Base-by-base conservation (phyloP, 1,140 invertebrate genomes). In the Pseudomyrmex pallidus region DNA sequence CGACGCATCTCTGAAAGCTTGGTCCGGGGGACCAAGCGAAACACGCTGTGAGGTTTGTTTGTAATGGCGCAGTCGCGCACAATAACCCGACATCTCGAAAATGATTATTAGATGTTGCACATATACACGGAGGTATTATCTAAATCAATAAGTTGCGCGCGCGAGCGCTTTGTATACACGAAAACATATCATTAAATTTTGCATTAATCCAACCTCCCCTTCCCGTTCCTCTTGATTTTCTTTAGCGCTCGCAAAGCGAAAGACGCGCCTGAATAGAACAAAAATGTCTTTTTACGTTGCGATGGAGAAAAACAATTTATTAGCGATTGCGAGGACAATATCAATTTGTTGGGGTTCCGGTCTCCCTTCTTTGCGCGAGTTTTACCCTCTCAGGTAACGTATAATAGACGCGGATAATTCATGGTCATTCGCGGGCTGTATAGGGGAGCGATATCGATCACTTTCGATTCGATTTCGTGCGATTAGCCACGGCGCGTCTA, bases 381-480 rank as follows among this genome's bases (percentile, higher is more conserved):
- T 20, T 85, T 74, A 50, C 48, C 67, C 25, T 83, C 84, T 83
- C 84, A 35, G 25, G 64, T 67, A 82, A 77, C 63, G 35, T 35
- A 35, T 35, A 35, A 17, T 48, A 7, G 44, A 63, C 57, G 68
- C 46, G 52, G 56, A 68, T 85, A 90, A 84, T 88, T 78, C 89
- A 90, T 77, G 86, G 84, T 89, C 76, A 90, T 90, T 87, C 87
- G 67, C 67, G 83, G 61, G 61, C 66, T 63, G 72, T 63, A 87
- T 77, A 80, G 80, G 85, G 72, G 76, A 61, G 20, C 87, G 46
- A 68, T 89, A 91, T 91, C 90, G 89, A 90, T 90, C 90, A 91
- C 85, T 84, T 90, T 90, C 90, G 73, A 87, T 85, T 85, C 90
- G 89, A 91, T 91, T 90, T 91, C 84, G 87, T 77, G 74, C 90